Base-by-base conservation (phyloP, 2,888 invertebrate genomes). In the Helicoverpa assulta region DNA sequence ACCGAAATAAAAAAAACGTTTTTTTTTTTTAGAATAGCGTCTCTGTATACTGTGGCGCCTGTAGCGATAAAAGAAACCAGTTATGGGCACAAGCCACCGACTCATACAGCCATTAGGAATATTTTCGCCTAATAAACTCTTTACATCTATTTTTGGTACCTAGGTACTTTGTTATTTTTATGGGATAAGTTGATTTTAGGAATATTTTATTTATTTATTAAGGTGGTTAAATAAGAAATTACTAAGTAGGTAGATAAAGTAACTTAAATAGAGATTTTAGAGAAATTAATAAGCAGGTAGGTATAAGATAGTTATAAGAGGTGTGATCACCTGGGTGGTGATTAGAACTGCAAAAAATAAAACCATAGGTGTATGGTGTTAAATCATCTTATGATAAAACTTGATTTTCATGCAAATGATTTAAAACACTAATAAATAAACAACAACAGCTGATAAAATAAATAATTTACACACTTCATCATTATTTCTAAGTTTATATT, bases 31-130 rank as follows among this genome's bases (percentile, higher is more conserved):
- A 55, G 43, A 69, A 66, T 57, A 68, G 40, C 51, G 21, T 62
- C 58, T 16, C 50, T 8, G 29, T 63, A 59, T 68, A 60, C 51
- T 55, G 29, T 64, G 80, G 80, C 71, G 73, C 81, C 64, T 62
- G 40, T 51, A 60, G 70, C 51, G 69, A 78, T 82, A 81, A 83
- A 83, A 73, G 57, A 73, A 83, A 79, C 83, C 83, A 74, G 82
- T 83, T 80, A 82, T 78, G 70, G 78, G 63, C 65, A 68, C 68
- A 75, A 68, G 64, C 62, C 54, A 65, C 56, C 53, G 29, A 29
- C 57, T 47, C 12, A 60, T 68, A 74, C 19, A 61, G 67, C 69
- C 68, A 57, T 71, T 70, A 69, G 62, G 64, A 51, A 60, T 67
- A 70, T 82, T 82, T 80, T 82, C 40, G 67, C 76, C 55, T 70